phyloP scores from a whole-genome alignment of 1,140 invertebrate species.

The Anoplolepis gracilipes region DNA sequence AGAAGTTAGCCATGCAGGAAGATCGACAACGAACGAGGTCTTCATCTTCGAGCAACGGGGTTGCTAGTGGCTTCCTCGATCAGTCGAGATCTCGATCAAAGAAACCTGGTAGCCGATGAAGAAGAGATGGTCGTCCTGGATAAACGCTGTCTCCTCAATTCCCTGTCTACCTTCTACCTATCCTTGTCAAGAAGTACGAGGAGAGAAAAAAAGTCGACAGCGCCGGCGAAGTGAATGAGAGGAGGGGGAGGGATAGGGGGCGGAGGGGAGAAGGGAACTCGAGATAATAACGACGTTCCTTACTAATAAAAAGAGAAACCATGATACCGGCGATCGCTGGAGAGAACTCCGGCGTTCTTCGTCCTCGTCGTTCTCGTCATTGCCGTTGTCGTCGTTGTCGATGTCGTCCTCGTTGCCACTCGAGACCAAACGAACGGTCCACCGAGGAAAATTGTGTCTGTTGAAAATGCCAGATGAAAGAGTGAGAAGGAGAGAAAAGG shows the following conservation, averaged over 20 bases:
- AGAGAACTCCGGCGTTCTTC: constrained; percentile 23
- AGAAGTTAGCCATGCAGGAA: constrained; percentile 49
- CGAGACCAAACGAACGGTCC: constrained; percentile 37
- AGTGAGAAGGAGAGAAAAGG: constrained; percentile 11
- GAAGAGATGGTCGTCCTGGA: constrained; percentile 23
- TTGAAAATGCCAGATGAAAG: constrained; percentile 4
- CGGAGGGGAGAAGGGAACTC: too few relatives aligned
- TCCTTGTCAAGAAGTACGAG: constrained; percentile 18
- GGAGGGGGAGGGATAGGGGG: too few relatives aligned
- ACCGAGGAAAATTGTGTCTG: constrained; percentile 52
- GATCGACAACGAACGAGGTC: constrained; percentile 30
- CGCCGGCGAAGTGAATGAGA: constrained; percentile 22
- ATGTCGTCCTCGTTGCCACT: constrained; percentile 21
- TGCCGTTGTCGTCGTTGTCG: neutral
- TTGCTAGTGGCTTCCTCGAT: constrained; percentile 44
- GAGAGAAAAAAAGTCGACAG: constrained; percentile 30
- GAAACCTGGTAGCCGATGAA: constrained; percentile 27
- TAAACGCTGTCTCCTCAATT: constrained; percentile 27
- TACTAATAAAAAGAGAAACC: constrained; percentile 56
- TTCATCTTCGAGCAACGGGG: constrained; percentile 31
- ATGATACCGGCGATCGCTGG: constrained; percentile 6
- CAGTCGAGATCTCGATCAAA: constrained; percentile 34
- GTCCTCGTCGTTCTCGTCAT: neutral
- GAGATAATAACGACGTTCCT: constrained; percentile 56
- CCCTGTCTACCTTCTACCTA: neutral